phyloP scores from a whole-genome alignment of 1,140 invertebrate species.

The Drosophila orosa region DNA sequence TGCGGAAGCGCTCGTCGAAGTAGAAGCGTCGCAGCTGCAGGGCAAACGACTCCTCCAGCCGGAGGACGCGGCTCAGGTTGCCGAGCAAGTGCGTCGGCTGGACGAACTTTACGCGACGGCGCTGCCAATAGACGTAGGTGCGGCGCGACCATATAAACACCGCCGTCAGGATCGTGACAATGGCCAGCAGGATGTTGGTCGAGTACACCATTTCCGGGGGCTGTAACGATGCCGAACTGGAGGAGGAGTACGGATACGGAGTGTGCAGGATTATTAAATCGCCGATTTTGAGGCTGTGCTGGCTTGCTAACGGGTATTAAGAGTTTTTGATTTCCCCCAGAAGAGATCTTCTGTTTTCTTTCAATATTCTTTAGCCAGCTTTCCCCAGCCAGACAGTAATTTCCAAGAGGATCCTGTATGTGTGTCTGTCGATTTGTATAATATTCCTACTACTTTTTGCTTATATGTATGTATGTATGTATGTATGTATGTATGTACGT shows the following conservation, averaged over 20 bases:
- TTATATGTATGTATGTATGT: background rate
- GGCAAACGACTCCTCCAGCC: slow-evolving; percentile 72
- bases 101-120: slow-evolving; percentile 77
- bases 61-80: slow-evolving; percentile 74
- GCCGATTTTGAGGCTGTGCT: slow-evolving; percentile 2
- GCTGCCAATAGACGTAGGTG: slow-evolving; percentile 83
- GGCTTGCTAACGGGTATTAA: background rate
- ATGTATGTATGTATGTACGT: background rate
- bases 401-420: background rate
- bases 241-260: background rate
- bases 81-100: slow-evolving; percentile 73
- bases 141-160: slow-evolving; percentile 81
- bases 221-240: background rate
- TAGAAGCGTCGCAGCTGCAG: slow-evolving; percentile 75
- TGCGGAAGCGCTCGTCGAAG: slow-evolving; percentile 66
- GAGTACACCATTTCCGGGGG: slow-evolving; percentile 61
- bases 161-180: slow-evolving; percentile 75
- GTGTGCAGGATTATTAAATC: slow-evolving; percentile 3
- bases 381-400: background rate
- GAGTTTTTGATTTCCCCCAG: background rate
- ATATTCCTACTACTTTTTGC: background rate
- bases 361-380: background rate
- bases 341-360: background rate
- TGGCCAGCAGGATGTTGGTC: slow-evolving; percentile 71
- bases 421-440: background rate